Evolutionary conservation across 2,888 invertebrate species (phyloP).

Genomic region (Nemapogon koenigi): DNA sequence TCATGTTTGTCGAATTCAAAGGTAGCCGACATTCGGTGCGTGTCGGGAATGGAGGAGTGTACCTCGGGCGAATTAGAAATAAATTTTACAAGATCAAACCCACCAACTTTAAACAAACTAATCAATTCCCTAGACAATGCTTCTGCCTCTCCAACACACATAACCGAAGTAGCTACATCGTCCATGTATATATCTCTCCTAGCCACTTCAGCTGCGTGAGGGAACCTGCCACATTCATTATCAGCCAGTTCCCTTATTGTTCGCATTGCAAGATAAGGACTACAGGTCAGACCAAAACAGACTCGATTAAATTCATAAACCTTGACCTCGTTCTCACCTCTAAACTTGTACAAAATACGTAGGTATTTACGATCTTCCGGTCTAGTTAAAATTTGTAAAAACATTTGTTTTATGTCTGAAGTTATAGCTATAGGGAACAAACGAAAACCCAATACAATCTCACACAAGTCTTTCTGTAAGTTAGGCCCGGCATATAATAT

Average conservation of each 20-base stretch:
- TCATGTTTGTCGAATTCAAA: neutral
- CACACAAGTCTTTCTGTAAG: neutral
- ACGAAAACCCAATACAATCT: neutral
- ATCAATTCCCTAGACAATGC: slow-evolving; percentile 7
- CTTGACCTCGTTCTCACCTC: neutral
- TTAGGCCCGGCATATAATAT: neutral
- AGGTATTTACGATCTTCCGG: neutral
- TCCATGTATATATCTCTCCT: slow-evolving; percentile 13
- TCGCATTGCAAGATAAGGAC: slow-evolving; percentile 7
- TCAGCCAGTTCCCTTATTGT: slow-evolving; percentile 13
- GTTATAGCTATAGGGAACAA: neutral
- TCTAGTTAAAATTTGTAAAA: neutral
- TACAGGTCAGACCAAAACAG: neutral
- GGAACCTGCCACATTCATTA: slow-evolving; percentile 9
- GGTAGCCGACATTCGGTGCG: neutral
- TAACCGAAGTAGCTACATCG: slow-evolving; percentile 11
- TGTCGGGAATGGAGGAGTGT: neutral
- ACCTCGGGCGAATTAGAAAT: neutral
- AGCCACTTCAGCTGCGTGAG: slow-evolving; percentile 4
- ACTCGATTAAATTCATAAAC: neutral
- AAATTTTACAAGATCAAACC: slow-evolving; percentile 15
- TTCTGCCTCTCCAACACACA: neutral
- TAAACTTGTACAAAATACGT: neutral
- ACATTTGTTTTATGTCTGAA: neutral
- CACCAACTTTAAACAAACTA: slow-evolving; percentile 12